Base-by-base conservation (phyloP, 2,113 vertebrate genomes). In the Podarcis muralis region DNA sequence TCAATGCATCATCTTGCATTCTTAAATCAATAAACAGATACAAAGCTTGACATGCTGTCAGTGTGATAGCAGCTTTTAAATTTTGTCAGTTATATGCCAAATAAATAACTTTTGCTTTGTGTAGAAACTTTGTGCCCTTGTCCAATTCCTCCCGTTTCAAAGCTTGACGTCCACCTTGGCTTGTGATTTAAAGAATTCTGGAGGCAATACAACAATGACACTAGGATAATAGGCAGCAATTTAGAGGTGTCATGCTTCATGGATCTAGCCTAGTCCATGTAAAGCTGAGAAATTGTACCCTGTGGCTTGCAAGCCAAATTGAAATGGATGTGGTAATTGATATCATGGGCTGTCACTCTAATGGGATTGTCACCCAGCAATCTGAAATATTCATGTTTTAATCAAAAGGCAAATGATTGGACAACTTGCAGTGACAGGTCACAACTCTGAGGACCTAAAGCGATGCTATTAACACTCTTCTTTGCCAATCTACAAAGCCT, bases 211-310 rank as follows among this genome's bases (percentile, higher is more conserved):
- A 95, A 93, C 95, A 95, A 95, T 98, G 97, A 97, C 97, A 97
- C 94, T 95, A 95, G 91, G 95, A 96, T 98, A 98, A 98, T 97
- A 96, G 97, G 94, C 94, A 97, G 94, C 97, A 97, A 96, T 98
- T 97, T 97, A 95, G 96, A 94, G 95, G 94, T 97, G 97, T 98
- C 97, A 96, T 91, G 96, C 96, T 97, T 97, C 90, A 94, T 85
- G 93, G 95, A 96, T 94, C 94, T 74, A 90, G 75, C 88, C 92
- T 77, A 86, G 95, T 84, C 87, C 87, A 92, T 92, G 93, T 77
- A 95, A 81, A 95, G 93, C 92, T 95, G 93, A 94, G 92, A 95
- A 94, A 96, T 88, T 97, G 95, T 95, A 93, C 95, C 95, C 93
- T 90, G 81, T 94, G 93, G 94, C 93, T 92, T 87, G 92, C 93